Conservation (phyloP, 2,797 vertebrate genomes). For the Ctenopoma multispine region DNA sequence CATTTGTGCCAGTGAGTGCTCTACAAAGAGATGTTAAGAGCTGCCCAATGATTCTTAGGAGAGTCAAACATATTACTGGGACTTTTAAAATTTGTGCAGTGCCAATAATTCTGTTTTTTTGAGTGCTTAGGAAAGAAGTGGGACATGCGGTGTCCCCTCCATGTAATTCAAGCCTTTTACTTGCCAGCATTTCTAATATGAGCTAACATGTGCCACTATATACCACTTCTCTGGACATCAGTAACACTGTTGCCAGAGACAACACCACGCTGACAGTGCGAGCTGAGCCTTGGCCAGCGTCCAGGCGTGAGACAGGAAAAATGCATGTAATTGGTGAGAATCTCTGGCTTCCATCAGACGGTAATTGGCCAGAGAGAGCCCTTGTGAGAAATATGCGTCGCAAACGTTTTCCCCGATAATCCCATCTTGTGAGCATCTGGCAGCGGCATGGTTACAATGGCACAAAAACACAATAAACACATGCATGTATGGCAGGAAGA, state of each 20-base stretch:
- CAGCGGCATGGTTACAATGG: conserved; percentile 69
- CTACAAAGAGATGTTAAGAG: conserved; percentile 49
- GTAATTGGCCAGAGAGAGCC: conserved; percentile 81
- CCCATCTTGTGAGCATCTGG: conserved; percentile 82
- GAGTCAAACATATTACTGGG: conserved; percentile 69
- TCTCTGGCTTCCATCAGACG: conserved; percentile 84
- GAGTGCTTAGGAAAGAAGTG: conserved; percentile 55
- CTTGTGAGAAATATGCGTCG: conserved; percentile 80
- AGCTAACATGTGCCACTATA: conserved; percentile 58
- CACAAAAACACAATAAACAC: conserved; percentile 77
- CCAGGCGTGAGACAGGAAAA: conserved; percentile 78
- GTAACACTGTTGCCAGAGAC: conserved; percentile 69
- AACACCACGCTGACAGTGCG: conserved; percentile 67
- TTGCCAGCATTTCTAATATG: conserved; percentile 55
- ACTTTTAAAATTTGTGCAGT: conserved; percentile 61
- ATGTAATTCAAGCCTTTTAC: conserved; percentile 53
- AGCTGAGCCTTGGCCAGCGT: conserved; percentile 71
- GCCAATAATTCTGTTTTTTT: conserved; percentile 51
- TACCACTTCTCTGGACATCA: conserved; percentile 67
- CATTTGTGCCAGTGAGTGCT: conserved; percentile 54
- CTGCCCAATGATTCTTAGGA: conserved; percentile 59
- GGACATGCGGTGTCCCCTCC: conserved; percentile 62
- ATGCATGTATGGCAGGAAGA: conserved; percentile 62
- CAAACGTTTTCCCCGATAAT: conserved; percentile 82
- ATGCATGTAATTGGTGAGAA: conserved; percentile 83